phyloP scores from a whole-genome alignment of 2,113 vertebrate genomes.

The Dascyllus trimaculatus region DNA sequence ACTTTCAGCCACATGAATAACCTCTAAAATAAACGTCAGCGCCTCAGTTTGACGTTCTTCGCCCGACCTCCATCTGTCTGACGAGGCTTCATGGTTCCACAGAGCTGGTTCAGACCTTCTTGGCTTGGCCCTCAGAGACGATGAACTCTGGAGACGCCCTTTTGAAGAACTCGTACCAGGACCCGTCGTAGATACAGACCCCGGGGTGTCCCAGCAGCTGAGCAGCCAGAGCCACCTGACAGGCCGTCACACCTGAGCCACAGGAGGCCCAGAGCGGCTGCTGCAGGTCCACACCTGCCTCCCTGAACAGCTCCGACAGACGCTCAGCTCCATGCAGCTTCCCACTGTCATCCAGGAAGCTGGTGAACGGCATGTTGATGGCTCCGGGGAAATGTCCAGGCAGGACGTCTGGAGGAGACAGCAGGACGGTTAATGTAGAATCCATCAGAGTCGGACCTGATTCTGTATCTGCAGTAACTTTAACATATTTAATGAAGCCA shows the following conservation, averaged over 20 bases:
- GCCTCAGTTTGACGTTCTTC: too few relatives aligned
- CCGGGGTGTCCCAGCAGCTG: slow-evolving; percentile 90
- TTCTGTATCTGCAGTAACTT: too few relatives aligned
- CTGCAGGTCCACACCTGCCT: slow-evolving; percentile 86
- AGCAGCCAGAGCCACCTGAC: slow-evolving; percentile 90
- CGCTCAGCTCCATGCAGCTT: slow-evolving; percentile 86
- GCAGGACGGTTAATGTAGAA: too few relatives aligned
- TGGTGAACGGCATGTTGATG: slow-evolving; percentile 90
- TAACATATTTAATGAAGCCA: too few relatives aligned
- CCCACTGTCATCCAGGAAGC: slow-evolving; percentile 88
- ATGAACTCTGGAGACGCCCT: slow-evolving; percentile 88
- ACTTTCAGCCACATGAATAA: too few relatives aligned
- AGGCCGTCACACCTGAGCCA: slow-evolving; percentile 95
- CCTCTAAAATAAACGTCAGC: too few relatives aligned
- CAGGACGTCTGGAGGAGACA: slow-evolving; percentile 84
- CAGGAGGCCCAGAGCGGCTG: slow-evolving; percentile 89
- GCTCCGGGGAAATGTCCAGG: slow-evolving; percentile 92
- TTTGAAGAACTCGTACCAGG: slow-evolving; percentile 96
- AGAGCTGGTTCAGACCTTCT: slow-evolving; percentile 78
- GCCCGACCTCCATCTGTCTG: too few relatives aligned
- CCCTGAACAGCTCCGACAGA: slow-evolving; percentile 86
- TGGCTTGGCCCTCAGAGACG: slow-evolving; percentile 89
- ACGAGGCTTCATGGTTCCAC: too few relatives aligned
- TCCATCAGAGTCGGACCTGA: too few relatives aligned
- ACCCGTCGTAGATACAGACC: slow-evolving; percentile 90